Evolutionary conservation across 2,888 invertebrate species (phyloP).

Genomic region (Pristionchus japonicus): DNA sequence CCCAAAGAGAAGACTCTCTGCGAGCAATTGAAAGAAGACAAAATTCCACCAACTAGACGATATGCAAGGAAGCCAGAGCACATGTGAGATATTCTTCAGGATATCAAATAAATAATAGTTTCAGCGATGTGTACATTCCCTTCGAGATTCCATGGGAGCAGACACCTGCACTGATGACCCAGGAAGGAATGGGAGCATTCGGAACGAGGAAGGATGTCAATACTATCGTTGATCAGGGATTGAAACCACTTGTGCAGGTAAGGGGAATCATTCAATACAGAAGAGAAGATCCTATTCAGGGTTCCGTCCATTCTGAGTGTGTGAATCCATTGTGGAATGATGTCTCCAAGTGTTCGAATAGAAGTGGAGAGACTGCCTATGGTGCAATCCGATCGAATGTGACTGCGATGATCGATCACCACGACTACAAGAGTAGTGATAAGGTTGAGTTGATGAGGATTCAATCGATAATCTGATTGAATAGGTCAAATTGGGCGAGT

Average conservation of each 20-base stretch:
- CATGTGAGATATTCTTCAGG: background rate
- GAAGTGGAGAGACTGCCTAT: conserved; percentile 28
- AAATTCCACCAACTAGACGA: conserved; percentile 42
- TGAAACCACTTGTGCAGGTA: conserved; percentile 37
- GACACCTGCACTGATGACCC: conserved; percentile 23
- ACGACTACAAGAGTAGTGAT: conserved; percentile 20
- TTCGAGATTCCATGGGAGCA: conserved; percentile 48
- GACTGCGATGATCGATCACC: background rate
- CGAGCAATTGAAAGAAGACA: conserved; percentile 42
- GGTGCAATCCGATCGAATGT: conserved; percentile 14
- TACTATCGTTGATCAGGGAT: conserved; percentile 23
- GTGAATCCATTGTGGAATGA: conserved; percentile 23
- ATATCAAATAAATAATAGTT: background rate
- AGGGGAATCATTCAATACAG: background rate
- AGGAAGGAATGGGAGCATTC: conserved; percentile 44
- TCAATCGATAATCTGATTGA: background rate
- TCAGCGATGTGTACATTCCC: conserved; percentile 44
- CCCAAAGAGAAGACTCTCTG: conserved; percentile 44
- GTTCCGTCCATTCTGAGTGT: conserved; percentile 31
- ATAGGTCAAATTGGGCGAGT: conserved; percentile 43
- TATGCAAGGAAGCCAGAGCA: conserved; percentile 45
- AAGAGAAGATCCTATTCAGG: background rate
- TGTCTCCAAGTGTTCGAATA: conserved; percentile 21
- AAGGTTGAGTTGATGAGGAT: background rate
- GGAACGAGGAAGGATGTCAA: conserved; percentile 31